phyloP scores from a whole-genome alignment of 2,888 invertebrate genomes.

The Nemurella pictetii region DNA sequence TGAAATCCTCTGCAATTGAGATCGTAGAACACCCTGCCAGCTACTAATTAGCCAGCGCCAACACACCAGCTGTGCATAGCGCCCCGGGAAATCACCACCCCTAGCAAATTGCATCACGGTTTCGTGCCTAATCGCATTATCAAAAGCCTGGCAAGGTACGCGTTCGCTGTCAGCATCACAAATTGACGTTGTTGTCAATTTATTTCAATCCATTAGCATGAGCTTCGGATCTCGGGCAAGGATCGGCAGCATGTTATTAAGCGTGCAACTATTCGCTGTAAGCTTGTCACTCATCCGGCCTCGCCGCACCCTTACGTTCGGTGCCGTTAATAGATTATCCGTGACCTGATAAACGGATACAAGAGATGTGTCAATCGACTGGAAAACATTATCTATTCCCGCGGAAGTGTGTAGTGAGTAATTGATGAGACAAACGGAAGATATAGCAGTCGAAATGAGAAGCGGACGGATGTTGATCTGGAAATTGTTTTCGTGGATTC shows the following conservation, averaged over 20 bases:
- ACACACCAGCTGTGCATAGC: background rate
- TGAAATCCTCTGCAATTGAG: background rate
- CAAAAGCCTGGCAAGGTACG: background rate
- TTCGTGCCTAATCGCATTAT: background rate
- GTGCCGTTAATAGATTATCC: background rate
- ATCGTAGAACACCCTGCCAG: background rate
- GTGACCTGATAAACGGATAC: background rate
- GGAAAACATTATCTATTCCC: background rate
- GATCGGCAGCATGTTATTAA: background rate
- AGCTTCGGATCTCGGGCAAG: background rate
- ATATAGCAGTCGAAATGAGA: no score
- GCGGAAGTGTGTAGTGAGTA: background rate
- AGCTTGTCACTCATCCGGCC: background rate
- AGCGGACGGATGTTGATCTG: no score
- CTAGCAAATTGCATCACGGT: background rate
- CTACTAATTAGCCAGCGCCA: background rate
- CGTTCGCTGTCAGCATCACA: background rate
- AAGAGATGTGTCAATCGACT: background rate
- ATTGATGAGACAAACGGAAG: background rate
- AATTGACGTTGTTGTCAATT: background rate
- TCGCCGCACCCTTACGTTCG: background rate
- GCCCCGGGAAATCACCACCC: background rate
- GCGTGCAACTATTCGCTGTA: background rate
- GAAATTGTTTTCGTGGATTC: no score
- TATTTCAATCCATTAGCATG: background rate